A percentile compares a stretch with the other conserved stretches of the same genome.
Conservation (phyloP, 2,797 vertebrate species). For the Chelonia mydas region DNA sequence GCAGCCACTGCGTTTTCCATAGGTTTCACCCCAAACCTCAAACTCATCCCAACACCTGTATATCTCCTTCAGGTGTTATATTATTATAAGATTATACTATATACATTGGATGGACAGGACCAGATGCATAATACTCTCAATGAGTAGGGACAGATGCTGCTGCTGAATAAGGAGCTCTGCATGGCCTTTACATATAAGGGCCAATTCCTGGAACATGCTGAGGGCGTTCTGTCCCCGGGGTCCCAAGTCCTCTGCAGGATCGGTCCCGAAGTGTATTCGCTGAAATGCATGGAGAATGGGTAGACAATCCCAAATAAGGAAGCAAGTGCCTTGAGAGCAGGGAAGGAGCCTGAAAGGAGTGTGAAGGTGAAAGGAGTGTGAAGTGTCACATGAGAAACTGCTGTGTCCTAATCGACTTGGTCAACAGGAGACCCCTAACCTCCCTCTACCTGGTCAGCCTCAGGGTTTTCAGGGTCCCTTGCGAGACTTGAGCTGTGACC, state of each 20-base stretch:
- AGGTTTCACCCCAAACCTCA: no score
- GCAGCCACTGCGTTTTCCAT: no score
- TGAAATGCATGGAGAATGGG: neutral
- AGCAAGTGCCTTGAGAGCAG: neutral
- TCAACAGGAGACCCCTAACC: neutral
- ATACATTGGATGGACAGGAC: neutral
- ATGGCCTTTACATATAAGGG: neutral
- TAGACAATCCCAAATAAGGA: neutral
- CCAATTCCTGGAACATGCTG: neutral
- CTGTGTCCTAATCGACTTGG: neutral
- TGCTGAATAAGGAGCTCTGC: neutral
- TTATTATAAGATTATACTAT: no score
- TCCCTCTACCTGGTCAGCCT: neutral
- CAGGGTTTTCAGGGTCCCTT: neutral
- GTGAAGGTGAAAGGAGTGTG: neutral
- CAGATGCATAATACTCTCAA: neutral
- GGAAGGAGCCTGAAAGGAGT: neutral
- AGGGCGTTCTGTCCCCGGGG: neutral
- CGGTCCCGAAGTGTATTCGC: neutral
- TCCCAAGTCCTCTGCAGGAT: neutral
- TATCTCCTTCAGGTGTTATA: no score
- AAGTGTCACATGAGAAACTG: neutral
- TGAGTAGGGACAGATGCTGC: neutral
- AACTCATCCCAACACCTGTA: no score
- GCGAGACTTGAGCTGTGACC: neutral